phyloP scores from a whole-genome alignment of 2,888 invertebrate genomes.

The Tolmerus cingulatus region DNA sequence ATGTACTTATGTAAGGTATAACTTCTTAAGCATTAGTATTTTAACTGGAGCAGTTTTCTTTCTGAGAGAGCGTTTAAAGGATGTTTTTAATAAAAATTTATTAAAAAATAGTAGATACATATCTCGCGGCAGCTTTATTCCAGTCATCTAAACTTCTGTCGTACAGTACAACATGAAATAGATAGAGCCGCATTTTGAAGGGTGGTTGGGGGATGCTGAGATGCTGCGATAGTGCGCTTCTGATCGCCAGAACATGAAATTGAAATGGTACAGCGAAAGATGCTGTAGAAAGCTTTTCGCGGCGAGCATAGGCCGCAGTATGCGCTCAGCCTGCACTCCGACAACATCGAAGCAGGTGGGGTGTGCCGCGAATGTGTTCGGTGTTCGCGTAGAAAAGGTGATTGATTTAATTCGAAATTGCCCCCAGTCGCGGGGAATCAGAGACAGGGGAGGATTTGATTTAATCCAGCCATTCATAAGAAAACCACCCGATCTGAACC shows the following conservation, averaged over 20 bases:
- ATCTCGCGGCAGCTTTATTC: not conserved
- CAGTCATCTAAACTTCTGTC: not conserved
- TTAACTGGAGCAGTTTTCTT: no score
- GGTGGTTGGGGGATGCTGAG: not conserved
- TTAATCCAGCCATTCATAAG: not conserved
- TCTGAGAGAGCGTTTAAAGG: no score
- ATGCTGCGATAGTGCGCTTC: not conserved
- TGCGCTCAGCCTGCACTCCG: slow-evolving; percentile 21
- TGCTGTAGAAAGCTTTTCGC: slow-evolving; percentile 7
- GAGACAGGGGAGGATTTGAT: not conserved
- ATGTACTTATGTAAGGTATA: no score
- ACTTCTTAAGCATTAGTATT: no score
- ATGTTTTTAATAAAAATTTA: not conserved
- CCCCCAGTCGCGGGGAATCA: not conserved
- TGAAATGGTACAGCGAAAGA: not conserved
- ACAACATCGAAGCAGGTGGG: not conserved
- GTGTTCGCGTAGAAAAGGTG: not conserved
- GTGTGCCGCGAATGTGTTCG: not conserved
- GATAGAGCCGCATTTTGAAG: not conserved
- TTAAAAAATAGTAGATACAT: not conserved
- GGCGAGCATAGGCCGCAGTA: not conserved
- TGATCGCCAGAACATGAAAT: not conserved
- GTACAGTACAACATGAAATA: not conserved
- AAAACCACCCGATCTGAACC: not conserved
- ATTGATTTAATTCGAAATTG: not conserved